phyloP scores from a whole-genome alignment of 2,888 invertebrate species.

The Rhagonycha fulva region DNA sequence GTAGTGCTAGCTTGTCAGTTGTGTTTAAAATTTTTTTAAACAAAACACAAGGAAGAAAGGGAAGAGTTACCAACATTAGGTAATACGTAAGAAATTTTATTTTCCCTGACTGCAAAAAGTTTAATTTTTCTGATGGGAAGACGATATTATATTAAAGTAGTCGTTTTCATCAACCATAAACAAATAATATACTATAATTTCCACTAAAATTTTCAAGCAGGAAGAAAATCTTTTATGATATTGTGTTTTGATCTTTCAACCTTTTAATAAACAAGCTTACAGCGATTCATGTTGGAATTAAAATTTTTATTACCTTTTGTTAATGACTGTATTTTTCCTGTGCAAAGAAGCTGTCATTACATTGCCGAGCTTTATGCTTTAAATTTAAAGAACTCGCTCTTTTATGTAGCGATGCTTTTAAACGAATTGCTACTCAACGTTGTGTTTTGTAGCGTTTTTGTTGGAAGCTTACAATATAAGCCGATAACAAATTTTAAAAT shows the following conservation, averaged over 20 bases:
- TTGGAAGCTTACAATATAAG: neutral
- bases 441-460: neutral
- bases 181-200: neutral
- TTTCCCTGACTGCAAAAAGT: neutral
- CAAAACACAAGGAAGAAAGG: no score
- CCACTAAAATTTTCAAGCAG: neutral
- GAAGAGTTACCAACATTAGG: no score
- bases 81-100: no score
- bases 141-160: neutral
- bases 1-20: no score
- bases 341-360: constrained; percentile 8
- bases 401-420: constrained; percentile 1
- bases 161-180: neutral
- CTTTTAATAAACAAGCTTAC: constrained; percentile 13
- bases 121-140: neutral
- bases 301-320: constrained; percentile 16
- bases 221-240: constrained; percentile 6
- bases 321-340: constrained; percentile 12
- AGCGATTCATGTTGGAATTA: constrained; percentile 15
- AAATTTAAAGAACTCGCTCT: constrained; percentile 2
- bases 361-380: constrained; percentile 3
- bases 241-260: constrained; percentile 14
- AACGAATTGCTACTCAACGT: constrained; percentile 1
- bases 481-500: neutral
- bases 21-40: no score